Evolutionary conservation across 2,797 vertebrate species (phyloP), one percentile per base, ranked within the genome.

Genomic region (Onychomys torridus): DNA sequence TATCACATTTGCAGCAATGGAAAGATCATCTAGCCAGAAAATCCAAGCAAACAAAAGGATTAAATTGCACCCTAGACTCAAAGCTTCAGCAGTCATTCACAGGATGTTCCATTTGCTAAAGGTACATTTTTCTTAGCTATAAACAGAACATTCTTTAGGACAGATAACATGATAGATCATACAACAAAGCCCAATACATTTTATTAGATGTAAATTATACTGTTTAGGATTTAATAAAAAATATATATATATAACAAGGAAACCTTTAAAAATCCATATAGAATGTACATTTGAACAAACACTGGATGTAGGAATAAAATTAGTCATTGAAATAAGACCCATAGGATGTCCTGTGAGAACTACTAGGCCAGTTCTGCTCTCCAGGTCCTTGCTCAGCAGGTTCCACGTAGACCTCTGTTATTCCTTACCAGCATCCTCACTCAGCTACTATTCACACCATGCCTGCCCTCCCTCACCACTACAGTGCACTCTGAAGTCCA

Each of bases 381-480:
- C 29, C n/a, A 43, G 3, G 21, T 21, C 55, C 37, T 40, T 71
- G 34, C 34, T 87, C 46, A 55, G 67, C 13, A 3, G 23, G 34
- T 46, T 19, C 17, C 7, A 0, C 25, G 12, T 21, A 0, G 83
- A n/a, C 34, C 77, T 43, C 23, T 23, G 40, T 27, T 40, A 16
- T 25, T 19, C 91, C 2, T 2, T 40, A 16, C 5, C 16, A 1
- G 19, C 2, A 9, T 0, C 2, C 3, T 11, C 23, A 2, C 1
- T 40, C 16, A 1, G 34, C 13, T 65, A n/a, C 37, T 32, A 2
- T 23, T 17, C 34, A 73, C 25, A 3, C 16, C 10, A 0, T 7
- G 25, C 2, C 82, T 2, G 52, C 14, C 59, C 7, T 3, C 43
- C n/a, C 21, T n/a, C n/a, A 49, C 10, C 5, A 40, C 27, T 29